Evolutionary conservation across 2,113 vertebrate genomes (phyloP).

Genomic region (Oenanthe melanoleuca): DNA sequence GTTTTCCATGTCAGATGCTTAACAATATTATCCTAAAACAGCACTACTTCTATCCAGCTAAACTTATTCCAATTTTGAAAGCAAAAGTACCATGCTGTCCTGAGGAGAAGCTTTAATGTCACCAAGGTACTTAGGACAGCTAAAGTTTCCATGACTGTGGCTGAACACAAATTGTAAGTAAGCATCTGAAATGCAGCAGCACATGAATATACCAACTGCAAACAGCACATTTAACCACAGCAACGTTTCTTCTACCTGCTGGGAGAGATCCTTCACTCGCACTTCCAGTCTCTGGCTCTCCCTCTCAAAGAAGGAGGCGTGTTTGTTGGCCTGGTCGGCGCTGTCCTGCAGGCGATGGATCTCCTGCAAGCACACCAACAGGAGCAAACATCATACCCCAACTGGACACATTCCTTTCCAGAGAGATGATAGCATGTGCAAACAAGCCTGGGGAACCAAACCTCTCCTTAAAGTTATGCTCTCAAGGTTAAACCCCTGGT

Average conservation of each 20-base stretch:
- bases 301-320: slow-evolving; percentile 84
- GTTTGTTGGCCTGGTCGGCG: slow-evolving; percentile 90
- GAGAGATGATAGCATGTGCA: neutral
- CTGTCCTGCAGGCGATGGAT: slow-evolving; percentile 90
- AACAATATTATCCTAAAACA: neutral
- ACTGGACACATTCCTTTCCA: neutral
- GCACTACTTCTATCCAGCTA: neutral
- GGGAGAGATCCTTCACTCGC: slow-evolving; percentile 90
- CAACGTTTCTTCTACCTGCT: slow-evolving; percentile 78
- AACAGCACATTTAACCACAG: neutral
- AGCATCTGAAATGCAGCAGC: neutral
- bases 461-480: neutral
- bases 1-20: neutral
- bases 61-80: neutral
- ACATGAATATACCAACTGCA: neutral
- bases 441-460: neutral
- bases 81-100: neutral
- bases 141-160: neutral
- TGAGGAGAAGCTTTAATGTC: neutral
- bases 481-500: neutral
- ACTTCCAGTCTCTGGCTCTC: slow-evolving; percentile 89
- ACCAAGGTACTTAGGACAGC: neutral
- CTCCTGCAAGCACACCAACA: slow-evolving; percentile 77
- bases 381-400: neutral
- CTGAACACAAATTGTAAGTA: neutral